Evolutionary conservation across 37 sponge, comb jelly and placozoan genomes (phyloP), one percentile per base, ranked within the genome.

Genomic region (Theonella swinhoei): DNA sequence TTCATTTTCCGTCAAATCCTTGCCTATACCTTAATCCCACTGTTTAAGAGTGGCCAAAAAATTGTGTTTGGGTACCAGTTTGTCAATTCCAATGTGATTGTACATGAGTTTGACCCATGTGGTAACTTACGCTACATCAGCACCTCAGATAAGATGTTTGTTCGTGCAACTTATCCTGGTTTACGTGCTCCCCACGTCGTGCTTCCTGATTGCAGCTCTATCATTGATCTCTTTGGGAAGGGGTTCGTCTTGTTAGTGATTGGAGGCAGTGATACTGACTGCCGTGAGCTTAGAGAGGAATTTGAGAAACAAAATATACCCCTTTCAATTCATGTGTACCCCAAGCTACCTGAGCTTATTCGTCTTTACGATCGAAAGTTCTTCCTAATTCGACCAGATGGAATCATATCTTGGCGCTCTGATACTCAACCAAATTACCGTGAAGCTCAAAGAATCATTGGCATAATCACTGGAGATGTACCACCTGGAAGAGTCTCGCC

Each of bases 341-440:
- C 81, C 0, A 41, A 43, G 4, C 62, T 76, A 24, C 72, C 93
- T 8, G 85, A 92, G 61, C 62, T 92, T 4, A 29, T 72, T 32
- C 43, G 39, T 40, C 22, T 78, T 2, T 94, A 90, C 73, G 68
- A 79, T 69, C 82, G 83, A 47, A 83, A 87, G 35, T 94, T 85
- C 62, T 94, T 90, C 70, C 69, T 94, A 30, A 70, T 94, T 29
- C 91, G 95, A 35, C 91, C 95, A 7, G 95, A 94, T 65, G 88
- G 91, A 19, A 73, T 88, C 42, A 84, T 94, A 19, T 58, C 79
- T 30, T 94, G 95, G 95, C 61, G 95, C 31, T 85, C 86, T 22
- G 74, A 90, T 72, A 84, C 33, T 32, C 88, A 90, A 69, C 91
- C 95, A 14, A 88, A 71, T 39, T 39, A 24, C 0, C 4, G 3